Conservation (phyloP, 2,797 vertebrate species). For the Chelidonichthys spinosus region DNA sequence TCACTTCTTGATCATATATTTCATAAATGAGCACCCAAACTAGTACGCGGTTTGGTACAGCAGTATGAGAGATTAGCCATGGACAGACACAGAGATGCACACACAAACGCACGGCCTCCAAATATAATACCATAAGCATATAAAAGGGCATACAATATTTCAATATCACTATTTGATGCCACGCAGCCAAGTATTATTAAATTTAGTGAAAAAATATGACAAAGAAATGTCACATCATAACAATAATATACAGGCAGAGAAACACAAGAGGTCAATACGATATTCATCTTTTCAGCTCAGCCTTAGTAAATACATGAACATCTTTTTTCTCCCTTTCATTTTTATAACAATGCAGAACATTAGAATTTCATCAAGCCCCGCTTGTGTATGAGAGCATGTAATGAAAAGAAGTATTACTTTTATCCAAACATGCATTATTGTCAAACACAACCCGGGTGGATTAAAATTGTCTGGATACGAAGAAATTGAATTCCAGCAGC, state of each 20-base stretch:
- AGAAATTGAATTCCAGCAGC: constrained; percentile 13
- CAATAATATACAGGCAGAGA: background rate
- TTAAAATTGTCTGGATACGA: background rate
- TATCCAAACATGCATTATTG: constrained; percentile 12
- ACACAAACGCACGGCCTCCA: background rate
- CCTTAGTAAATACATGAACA: background rate
- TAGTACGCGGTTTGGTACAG: too few species aligned
- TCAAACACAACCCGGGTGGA: constrained; percentile 8
- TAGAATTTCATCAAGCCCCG: constrained; percentile 1
- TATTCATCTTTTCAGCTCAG: constrained; percentile 8
- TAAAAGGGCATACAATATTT: background rate
- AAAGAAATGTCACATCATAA: too few species aligned
- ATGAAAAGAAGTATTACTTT: constrained; percentile 36
- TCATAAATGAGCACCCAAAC: too few species aligned
- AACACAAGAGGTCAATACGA: constrained; percentile 14
- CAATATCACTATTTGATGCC: background rate
- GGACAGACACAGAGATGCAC: background rate
- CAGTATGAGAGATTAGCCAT: too few species aligned
- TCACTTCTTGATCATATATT: too few species aligned
- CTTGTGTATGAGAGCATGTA: constrained; percentile 12
- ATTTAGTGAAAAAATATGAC: background rate
- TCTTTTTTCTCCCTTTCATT: background rate
- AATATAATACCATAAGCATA: background rate
- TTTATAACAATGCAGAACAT: constrained; percentile 5
- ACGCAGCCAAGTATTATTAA: background rate